These are phyloP conservation scores for Zeuzera pyrina DNA, from an alignment of 2,888 invertebrate species.

Conservation along the genomic window DNA sequence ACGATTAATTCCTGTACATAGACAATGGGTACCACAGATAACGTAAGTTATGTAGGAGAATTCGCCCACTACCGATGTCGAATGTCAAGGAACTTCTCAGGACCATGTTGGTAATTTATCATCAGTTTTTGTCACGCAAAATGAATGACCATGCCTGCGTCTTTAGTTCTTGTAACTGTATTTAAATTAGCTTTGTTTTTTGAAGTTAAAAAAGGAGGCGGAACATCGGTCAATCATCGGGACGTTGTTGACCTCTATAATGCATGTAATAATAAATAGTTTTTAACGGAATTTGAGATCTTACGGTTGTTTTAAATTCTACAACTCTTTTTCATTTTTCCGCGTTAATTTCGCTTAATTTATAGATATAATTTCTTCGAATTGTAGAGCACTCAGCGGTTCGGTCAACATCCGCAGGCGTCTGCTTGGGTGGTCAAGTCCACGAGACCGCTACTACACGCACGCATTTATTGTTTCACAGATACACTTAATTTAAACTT, in stretches of 20 bases:
- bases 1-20: conserved; percentile 22
- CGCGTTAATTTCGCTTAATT: conserved; percentile 4
- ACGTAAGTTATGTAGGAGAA: conserved; percentile 23
- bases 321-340: conserved; percentile 2
- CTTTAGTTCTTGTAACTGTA: conserved; percentile 43
- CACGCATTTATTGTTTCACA: conserved; percentile 29
- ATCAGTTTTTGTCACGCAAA: conserved; percentile 47
- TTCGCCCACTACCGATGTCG: conserved; percentile 24
- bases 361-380: conserved; percentile 10
- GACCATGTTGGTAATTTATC: conserved; percentile 49
- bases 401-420: conserved; percentile 19
- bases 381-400: conserved; percentile 14
- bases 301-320: conserved; percentile 2
- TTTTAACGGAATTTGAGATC: no score
- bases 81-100: conserved; percentile 44
- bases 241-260: no score
- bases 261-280: no score
- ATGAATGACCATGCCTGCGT: conserved; percentile 32
- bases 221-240: conserved; percentile 13
- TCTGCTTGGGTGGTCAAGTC: conserved; percentile 35
- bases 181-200: conserved; percentile 30
- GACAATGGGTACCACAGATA: conserved; percentile 32
- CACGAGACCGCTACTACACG: conserved; percentile 19
- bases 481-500: no score
- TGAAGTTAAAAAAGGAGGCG: conserved; percentile 11